Percentiles rank a stretch among this genome's conserved stretches.
Conservation (phyloP, 1,140 invertebrate species). For the Tetramorium alpestre region DNA sequence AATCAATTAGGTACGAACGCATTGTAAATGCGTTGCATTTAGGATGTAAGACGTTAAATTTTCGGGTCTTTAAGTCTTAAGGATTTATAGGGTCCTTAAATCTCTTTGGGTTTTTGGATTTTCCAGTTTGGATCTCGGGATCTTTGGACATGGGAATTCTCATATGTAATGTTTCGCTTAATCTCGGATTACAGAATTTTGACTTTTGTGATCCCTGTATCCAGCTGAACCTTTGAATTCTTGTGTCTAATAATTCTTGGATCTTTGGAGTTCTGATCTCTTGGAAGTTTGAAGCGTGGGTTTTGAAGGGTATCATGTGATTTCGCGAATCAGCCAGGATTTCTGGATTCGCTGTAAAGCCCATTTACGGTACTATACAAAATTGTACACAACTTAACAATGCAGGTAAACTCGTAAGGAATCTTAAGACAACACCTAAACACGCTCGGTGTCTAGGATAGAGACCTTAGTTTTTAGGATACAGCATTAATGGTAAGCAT, state of each 20-base stretch:
- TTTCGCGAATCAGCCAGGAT: constrained; percentile 69
- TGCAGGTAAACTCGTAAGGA: constrained; percentile 67
- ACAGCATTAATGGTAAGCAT: constrained; percentile 81
- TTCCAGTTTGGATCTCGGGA: constrained; percentile 43
- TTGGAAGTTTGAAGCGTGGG: constrained; percentile 39
- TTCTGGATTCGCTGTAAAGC: constrained; percentile 69
- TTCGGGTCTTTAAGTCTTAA: constrained; percentile 51
- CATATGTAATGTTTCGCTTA: neutral
- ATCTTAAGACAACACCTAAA: constrained; percentile 77
- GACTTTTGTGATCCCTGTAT: neutral
- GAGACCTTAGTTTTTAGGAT: constrained; percentile 80
- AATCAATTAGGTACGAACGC: constrained; percentile 62
- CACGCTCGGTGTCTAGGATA: constrained; percentile 79
- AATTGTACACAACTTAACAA: constrained; percentile 75
- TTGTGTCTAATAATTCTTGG: constrained; percentile 26
- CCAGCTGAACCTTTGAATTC: neutral
- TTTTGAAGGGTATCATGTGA: constrained; percentile 73
- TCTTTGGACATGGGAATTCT: constrained; percentile 36
- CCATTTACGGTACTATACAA: constrained; percentile 75
- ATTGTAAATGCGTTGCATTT: constrained; percentile 68
- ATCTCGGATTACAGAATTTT: constrained; percentile 1
- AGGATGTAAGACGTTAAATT: constrained; percentile 76
- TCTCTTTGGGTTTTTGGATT: constrained; percentile 49
- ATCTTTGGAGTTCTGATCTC: constrained; percentile 53
- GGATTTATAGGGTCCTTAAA: constrained; percentile 29